A percentile compares a stretch with the other conserved stretches of the same genome.
phyloP scores from a whole-genome alignment of 1,140 invertebrate genomes.

The Bombus superbus region DNA sequence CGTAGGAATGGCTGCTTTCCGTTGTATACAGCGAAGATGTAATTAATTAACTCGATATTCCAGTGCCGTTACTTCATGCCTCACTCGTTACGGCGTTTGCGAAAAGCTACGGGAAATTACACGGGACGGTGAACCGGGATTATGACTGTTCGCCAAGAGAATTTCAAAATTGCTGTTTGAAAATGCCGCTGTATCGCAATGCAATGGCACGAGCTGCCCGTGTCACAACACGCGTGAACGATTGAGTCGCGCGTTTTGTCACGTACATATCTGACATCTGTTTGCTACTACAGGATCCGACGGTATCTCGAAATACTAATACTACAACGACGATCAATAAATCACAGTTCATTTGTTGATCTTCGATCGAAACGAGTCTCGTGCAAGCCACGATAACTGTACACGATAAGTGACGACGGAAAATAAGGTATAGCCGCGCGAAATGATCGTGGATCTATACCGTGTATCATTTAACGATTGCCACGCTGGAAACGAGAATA shows the following conservation, averaged over 20 bases:
- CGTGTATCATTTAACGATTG: conserved; percentile 7
- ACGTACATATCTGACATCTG: conserved; percentile 30
- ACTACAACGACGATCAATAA: conserved; percentile 5
- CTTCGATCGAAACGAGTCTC: conserved; percentile 31
- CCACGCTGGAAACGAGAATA: not conserved
- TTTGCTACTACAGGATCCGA: not conserved
- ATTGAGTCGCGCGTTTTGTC: conserved; percentile 6
- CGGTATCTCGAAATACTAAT: not conserved
- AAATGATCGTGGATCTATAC: conserved; percentile 1
- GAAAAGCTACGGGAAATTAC: conserved; percentile 9
- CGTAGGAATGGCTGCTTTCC: not conserved
- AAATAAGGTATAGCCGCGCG: not conserved
- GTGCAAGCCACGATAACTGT: conserved; percentile 24
- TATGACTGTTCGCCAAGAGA: not conserved
- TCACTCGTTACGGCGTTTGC: conserved; percentile 4
- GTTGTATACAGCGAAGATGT: not conserved
- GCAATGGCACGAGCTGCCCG: not conserved
- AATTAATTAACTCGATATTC: conserved; percentile 30
- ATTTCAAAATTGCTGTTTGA: not conserved
- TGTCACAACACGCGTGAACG: not conserved
- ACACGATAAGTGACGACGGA: conserved; percentile 18
- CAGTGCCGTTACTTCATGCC: conserved; percentile 2
- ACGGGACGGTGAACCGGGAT: not conserved
- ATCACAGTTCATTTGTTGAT: conserved; percentile 42
- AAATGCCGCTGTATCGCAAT: not conserved